Evolutionary conservation across 2,797 vertebrate species (phyloP).

Genomic region (Gallinago solitaria): DNA sequence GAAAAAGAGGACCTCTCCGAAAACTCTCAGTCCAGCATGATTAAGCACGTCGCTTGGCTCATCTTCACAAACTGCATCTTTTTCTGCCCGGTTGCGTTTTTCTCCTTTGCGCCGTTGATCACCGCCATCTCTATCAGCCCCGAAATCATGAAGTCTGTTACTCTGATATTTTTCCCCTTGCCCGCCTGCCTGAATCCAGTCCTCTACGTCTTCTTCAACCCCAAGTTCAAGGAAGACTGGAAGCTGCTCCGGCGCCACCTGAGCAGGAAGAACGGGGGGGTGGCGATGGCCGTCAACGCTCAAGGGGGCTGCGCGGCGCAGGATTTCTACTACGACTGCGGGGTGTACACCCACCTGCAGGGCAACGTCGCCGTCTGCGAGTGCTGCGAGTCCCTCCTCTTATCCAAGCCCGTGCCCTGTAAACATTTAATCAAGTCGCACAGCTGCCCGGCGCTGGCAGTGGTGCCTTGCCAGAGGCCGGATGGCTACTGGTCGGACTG

Average conservation of each 20-base stretch:
- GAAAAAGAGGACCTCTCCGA: constrained; percentile 91
- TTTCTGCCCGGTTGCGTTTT: constrained; percentile 96
- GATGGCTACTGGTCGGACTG: constrained; percentile 92
- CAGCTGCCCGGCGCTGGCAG: constrained; percentile 90
- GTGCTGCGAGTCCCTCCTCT: constrained; percentile 87
- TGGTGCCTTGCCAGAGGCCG: constrained; percentile 80
- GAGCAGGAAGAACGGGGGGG: constrained; percentile 50
- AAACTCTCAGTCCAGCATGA: constrained; percentile 87
- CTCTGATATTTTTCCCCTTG: constrained; percentile 94
- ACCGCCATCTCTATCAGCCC: constrained; percentile 88
- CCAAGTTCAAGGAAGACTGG: constrained; percentile 96
- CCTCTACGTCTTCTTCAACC: constrained; percentile 96
- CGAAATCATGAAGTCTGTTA: constrained; percentile 96
- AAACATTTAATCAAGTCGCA: constrained; percentile 97
- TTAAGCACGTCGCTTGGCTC: constrained; percentile 95
- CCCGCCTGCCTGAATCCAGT: constrained; percentile 95
- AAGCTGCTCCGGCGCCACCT: constrained; percentile 78
- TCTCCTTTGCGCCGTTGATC: constrained; percentile 93
- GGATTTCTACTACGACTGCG: constrained; percentile 88
- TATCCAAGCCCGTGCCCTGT: constrained; percentile 86
- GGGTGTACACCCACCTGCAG: constrained; percentile 86
- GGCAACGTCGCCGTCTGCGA: constrained; percentile 86
- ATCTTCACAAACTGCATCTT: constrained; percentile 99
- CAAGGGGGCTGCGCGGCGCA: constrained; percentile 77
- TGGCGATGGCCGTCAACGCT: constrained; percentile 62